Evolutionary conservation across 2,888 invertebrate genomes (phyloP), one percentile per base, ranked within the genome.

Genomic region (Drosophila siamana): DNA sequence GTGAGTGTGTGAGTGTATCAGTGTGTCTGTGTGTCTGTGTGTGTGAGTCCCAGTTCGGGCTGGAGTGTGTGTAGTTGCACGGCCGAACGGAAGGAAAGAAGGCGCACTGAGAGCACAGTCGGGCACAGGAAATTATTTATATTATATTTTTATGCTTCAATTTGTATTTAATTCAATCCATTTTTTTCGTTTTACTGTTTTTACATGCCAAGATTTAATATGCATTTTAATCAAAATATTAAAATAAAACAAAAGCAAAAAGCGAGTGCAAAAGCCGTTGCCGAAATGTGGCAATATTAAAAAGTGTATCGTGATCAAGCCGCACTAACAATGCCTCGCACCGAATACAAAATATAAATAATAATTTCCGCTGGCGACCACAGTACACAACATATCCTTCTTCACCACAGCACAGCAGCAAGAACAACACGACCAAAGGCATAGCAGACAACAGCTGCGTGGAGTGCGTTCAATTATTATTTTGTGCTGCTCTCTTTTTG

Each of bases 101-200:
- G 78, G 70, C 75, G 46, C 44, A 67, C 74, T 30, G 50, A 50
- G 41, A 57, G 43, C 67, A 74, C 68, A 66, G 74, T 56, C 60
- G 69, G 61, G 57, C 64, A 72, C 88, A 86, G 88, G 86, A 85
- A 84, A 85, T 85, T 85, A 85, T 80, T 85, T 88, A 86, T 88
- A 80, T 86, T 85, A 86, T 85, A 80, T 86, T 85, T 83, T 72
- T 78, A 68, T 78, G 69, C 47, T 59, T 72, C 54, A 66, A 61
- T 46, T 72, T 56, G 59, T 60, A 48, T 62, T 67, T 66, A 56
- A 44, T 56, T 50, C 52, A 44, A 54, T 61, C 38, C 40, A 16
- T 36, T 59, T 40, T 40, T 60, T 46, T 52, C 33, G 46, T 40
- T 57, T 57, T 54, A 44, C 50, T 47, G 38, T 47, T 65, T 44